Evolutionary conservation across 2,797 vertebrate species (phyloP), one percentile per base, ranked within the genome.

Genomic region (Sebastes ruberrimus): DNA sequence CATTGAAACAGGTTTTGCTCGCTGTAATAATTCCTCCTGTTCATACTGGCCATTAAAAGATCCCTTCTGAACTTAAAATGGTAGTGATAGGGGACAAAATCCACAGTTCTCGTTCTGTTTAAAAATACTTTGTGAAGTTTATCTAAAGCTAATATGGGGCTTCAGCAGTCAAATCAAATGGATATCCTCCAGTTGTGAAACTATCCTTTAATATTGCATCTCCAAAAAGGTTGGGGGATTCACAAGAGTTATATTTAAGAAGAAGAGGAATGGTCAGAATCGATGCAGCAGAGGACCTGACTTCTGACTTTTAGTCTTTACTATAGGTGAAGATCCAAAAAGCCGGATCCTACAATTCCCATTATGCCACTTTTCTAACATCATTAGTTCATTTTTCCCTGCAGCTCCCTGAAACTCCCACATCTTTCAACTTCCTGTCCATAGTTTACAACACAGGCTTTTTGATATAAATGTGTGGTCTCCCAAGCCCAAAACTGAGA

Each of bases 401-500:
- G 25, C 20, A 53, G 42, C 20, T 49, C 28, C 67, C 22, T 56
- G 30, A 30, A 79, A 63, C 42, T 68, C 68, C 68, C 49, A 38
- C 75, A 60, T 64, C 22, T 46, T 76, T 73, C 25, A 60, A 52
- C 20, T 53, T 71, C 16, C 46, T 60, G 35, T 38, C 18, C 38
- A 69, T 6, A 64, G 22, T 78, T 81, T 66, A 2, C 75, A 75
- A 63, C 55, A 46, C 32, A 35, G 55, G 18, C 32, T 79, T 56
- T 74, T 38, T 66, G 61, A 81, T 61, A 67, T 46, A 11, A 63
- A 66, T 55, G 28, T 59, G 30, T 52, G 13, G 23, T 67, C 55
- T 81, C 20, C n/a, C n/a, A 10, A 56, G 56, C 5, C 25, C 60
- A 56, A 72, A 74, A 46, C 55, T 57, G 35, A 71, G 61, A 85